Base-by-base conservation (phyloP, 2,888 invertebrate genomes). In the Drosophila macrospina region DNA sequence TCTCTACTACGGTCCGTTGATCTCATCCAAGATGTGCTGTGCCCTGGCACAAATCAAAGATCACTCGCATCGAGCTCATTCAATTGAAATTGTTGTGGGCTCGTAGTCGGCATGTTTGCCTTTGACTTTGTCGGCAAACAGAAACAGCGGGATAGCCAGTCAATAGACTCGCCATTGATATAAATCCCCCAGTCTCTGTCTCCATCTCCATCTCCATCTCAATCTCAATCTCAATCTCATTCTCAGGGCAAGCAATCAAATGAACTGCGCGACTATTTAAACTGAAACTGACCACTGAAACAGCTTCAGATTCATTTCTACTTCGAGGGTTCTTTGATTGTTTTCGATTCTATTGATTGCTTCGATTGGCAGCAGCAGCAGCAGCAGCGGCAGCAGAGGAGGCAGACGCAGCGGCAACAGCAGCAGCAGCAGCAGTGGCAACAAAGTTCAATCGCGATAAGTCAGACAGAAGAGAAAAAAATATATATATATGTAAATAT, bases 111-210 rank as follows among this genome's bases (percentile, higher is more conserved):
- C 69, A 74, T 63, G 52, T 56, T 67, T 89, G 88, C 72, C 83
- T 82, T 88, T 88, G 88, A 75, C 88, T 89, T 85, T 85, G 85
- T 86, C 88, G 85, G 89, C 88, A 77, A 72, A 69, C 66, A 81
- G 47, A 59, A 61, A 68, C 87, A 89, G 86, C 84, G 86, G 77
- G 80, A 78, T 56, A 65, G 8, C 36, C 56, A 68, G 36, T 57
- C 74, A 57, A 62, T 41, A 44, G 62, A 67, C 61, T 13, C 13
- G 37, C 59, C 64, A 65, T 52, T 68, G 78, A 66, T 73, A 68
- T 78, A 81, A 60, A 69, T 80, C 67, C 68, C 41, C 15, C 24
- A 42, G 48, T 36, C 20, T 47, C 30, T 16, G 47, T 10, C 11
- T 32, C 44, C 16, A 10, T 28, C 15, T 20, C 52, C n/a, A 28